A percentile compares a stretch with the other conserved stretches of the same genome.
Conservation (phyloP, 23 tunicate genomes). For the Styela plicata region DNA sequence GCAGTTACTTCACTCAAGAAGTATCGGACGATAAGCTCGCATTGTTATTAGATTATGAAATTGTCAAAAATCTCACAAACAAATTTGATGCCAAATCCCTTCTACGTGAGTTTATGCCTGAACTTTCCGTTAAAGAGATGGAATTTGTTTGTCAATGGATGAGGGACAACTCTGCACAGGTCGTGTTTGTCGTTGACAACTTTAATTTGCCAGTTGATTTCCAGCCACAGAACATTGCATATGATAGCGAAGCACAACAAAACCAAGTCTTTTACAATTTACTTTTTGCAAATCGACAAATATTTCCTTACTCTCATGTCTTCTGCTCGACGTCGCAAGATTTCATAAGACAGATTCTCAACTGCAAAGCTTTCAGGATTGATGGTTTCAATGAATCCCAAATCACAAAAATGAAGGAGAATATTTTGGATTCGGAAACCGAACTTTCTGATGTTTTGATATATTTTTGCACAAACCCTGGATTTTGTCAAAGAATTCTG, state of each 20-base stretch:
- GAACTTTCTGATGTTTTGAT: not conserved
- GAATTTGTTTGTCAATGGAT: not conserved
- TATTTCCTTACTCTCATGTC: not conserved
- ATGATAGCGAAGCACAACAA: not conserved
- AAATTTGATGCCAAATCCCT: not conserved
- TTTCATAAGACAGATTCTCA: not conserved
- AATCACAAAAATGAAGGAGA: not conserved
- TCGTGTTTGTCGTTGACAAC: not conserved
- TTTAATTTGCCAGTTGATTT: not conserved
- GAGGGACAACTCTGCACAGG: not conserved
- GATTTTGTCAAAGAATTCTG: not conserved
- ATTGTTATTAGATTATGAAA: not conserved
- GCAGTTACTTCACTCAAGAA: not conserved
- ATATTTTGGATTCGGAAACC: not conserved
- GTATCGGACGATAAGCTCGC: not conserved
- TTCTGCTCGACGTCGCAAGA: conserved; percentile 1
- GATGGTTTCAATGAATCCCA: not conserved
- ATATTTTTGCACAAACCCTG: not conserved
- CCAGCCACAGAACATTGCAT: not conserved
- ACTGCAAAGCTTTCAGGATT: not conserved
- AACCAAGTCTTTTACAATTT: not conserved
- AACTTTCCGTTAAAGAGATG: not conserved
- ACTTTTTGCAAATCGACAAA: not conserved
- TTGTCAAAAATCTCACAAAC: not conserved
- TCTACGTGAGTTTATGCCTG: not conserved